Evolutionary conservation across 1,140 invertebrate genomes (phyloP), one percentile per base, ranked within the genome.

Genomic region (Paracyclopina nana): DNA sequence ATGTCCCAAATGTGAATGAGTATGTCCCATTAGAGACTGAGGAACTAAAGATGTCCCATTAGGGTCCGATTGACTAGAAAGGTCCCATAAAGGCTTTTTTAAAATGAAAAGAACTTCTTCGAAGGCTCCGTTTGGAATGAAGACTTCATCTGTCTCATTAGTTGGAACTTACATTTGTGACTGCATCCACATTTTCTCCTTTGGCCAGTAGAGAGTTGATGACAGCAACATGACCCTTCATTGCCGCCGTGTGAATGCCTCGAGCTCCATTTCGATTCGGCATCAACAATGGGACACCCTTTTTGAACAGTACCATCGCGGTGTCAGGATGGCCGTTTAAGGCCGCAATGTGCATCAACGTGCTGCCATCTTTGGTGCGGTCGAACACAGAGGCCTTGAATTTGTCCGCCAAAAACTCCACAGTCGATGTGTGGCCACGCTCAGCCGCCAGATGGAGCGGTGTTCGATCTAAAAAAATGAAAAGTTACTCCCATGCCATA

Each of bases 261-360:
- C 85, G 70, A 0, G 84, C 85, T 30, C 86, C 86, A 57, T 80
- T 76, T 70, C 96, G 97, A 66, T 98, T 97, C 54, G 92, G 91
- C 91, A 97, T 97, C 60, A 95, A 86, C 0, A 98, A 70, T 55
- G 94, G 95, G 11, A 97, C 91, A 2, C 92, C 92, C 64, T 92
- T 94, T 63, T 91, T 94, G 62, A 97, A 48, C 4, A 48, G 27
- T 9, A 91, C 90, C 69, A 91, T 82, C n/a, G 92, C 92, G 55
- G 91, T 97, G 57, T 95, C 90, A 1, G 92, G 87, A 65, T 97
- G 91, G 0, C 92, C 94, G 63, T 85, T 88, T 38, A 88, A 66
- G 0, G 90, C 92, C 0, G 91, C 91, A 49, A 97, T 92, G 63
- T 98, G 94, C 82, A 97, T 94, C 42, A 98, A 65, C 0, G 94